Base-by-base conservation (phyloP, 1,140 invertebrate genomes). In the Micrasema longulum region DNA sequence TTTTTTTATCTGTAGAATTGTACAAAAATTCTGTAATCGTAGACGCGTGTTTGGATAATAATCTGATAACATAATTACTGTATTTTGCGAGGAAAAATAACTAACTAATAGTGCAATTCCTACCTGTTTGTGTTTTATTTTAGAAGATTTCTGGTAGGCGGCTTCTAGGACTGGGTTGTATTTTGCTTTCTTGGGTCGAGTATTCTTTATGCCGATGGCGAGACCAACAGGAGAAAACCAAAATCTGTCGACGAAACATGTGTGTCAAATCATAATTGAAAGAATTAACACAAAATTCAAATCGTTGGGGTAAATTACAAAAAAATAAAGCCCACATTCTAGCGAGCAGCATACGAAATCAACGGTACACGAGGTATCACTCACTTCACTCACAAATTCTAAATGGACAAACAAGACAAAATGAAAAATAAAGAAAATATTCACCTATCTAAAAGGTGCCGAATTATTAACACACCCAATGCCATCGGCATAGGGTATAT, bases 371-470 rank as follows among this genome's bases (percentile, higher is more conserved):
- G 63, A 38, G 55, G 60, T 48, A 41, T 68, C 65, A 53, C 52
- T 73, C 45, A 71, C 36, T 66, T 52, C 43, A 64, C 62, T 23
- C 22, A 71, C 45, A 36, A 67, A 63, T 48, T 67, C 63, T 47
- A 62, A 68, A 72, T 69, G 62, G 45, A 64, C 53, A 68, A 69
- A 18, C 20, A 31, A 52, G 31, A 16, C 9, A 41, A 48, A 50
- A 63, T 35, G 36, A 48, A 62, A 62, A 60, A 69, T 62, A 67
- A 62, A 43, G 62, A 64, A 26, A 52, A 23, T 52, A 82, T 84
- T 88, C 88, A 97, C 95, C 91, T 93, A 86, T 97, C 95, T 69
- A 96, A 81, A 68, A 90, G 79, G 79, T 90, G 90, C 83, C 95
- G 87, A 45, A 96, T 73, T 20, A 89, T 74, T 78, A 96, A 88